Evolutionary conservation across 2,113 vertebrate genomes (phyloP).

Genomic region (Phocoena sinus): DNA sequence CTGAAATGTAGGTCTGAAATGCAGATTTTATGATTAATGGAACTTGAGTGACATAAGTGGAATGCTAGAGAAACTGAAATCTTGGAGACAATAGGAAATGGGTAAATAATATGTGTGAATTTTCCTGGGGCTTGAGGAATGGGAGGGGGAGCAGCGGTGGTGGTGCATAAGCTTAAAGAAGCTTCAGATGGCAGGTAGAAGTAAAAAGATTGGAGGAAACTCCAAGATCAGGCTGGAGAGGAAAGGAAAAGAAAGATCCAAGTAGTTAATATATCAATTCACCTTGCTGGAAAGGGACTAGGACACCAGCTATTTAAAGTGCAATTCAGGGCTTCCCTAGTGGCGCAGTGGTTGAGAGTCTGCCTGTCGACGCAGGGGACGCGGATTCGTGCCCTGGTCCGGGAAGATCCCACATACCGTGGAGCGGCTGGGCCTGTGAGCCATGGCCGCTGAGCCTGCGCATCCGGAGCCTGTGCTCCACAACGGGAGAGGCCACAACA

Average conservation of each 20-base stretch:
- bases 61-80: neutral
- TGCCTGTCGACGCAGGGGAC: no score
- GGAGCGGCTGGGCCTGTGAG: no score
- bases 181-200: neutral
- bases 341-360: no score
- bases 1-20: slow-evolving; percentile 13
- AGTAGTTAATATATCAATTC: neutral
- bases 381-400: accelerated
- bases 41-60: neutral
- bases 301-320: neutral
- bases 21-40: slow-evolving; percentile 11
- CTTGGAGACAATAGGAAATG: neutral
- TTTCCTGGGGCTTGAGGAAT: neutral
- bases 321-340: neutral
- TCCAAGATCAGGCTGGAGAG: neutral
- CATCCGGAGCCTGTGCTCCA: no score
- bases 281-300: neutral
- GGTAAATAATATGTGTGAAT: neutral
- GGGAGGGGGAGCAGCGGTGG: accelerated
- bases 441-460: no score
- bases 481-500: no score
- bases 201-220: neutral
- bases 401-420: no score
- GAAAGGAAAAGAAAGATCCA: neutral
- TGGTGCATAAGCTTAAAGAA: neutral